A percentile compares a stretch with the other conserved stretches of the same genome.
Conservation (phyloP, 2,888 invertebrate genomes). For the Cotesia congregata region DNA sequence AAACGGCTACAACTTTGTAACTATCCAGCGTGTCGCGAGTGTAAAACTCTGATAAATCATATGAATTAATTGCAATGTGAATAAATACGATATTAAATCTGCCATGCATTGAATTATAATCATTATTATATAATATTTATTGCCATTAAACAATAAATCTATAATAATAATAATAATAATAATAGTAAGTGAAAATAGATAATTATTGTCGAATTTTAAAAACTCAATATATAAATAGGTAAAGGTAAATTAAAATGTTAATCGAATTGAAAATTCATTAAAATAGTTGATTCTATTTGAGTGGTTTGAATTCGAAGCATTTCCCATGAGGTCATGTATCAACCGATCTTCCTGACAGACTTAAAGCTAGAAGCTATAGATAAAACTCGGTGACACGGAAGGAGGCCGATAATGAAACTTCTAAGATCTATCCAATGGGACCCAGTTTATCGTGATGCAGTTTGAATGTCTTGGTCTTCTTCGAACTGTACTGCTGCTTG, state of each 20-base stretch:
- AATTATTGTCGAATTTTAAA: constrained; percentile 5
- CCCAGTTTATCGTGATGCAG: constrained; percentile 33
- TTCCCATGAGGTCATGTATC: constrained; percentile 20
- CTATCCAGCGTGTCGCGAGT: constrained; percentile 34
- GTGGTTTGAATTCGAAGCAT: constrained; percentile 22
- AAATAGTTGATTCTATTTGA: not conserved
- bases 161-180: not conserved
- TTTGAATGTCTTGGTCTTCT: not conserved
- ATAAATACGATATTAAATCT: constrained; percentile 34
- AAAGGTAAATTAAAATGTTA: not conserved
- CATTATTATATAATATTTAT: constrained; percentile 22
- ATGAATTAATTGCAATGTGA: constrained; percentile 31
- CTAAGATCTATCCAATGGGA: constrained; percentile 25
- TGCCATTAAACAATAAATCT: constrained; percentile 20
- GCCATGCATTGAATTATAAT: constrained; percentile 15
- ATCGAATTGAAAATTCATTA: not conserved
- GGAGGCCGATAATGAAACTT: constrained; percentile 38
- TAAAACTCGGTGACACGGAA: constrained; percentile 39
- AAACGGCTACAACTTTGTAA: constrained; percentile 31
- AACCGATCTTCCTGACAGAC: constrained; percentile 1
- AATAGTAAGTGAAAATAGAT: constrained; percentile 6
- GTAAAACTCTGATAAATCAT: constrained; percentile 39
- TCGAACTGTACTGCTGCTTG: constrained; percentile 10
- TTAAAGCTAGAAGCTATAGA: constrained; percentile 17
- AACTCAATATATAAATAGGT: not conserved